Evolutionary conservation across 2,113 vertebrate genomes (phyloP).

Genomic region (Lepus europaeus): DNA sequence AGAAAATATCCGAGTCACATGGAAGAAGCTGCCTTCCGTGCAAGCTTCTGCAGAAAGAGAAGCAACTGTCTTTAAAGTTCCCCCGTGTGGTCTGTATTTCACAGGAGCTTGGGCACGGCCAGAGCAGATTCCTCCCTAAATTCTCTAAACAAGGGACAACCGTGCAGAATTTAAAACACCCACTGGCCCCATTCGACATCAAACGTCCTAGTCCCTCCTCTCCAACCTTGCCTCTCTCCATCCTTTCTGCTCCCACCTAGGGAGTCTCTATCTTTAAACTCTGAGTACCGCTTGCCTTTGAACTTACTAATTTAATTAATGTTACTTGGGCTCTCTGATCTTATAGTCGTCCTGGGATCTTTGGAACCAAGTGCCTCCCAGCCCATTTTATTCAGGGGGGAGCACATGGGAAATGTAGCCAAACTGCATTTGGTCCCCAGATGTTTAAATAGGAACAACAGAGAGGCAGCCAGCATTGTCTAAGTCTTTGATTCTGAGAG

Average conservation of each 20-base stretch:
- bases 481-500: not conserved
- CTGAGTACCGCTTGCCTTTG: conserved; percentile 27
- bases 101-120: not conserved
- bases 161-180: conserved; percentile 10
- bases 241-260: not conserved
- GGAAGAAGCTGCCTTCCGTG: conserved; percentile 30
- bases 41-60: not conserved
- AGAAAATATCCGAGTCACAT: conserved; percentile 31
- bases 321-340: not conserved
- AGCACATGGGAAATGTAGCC: not conserved
- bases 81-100: conserved; percentile 24
- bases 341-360: not conserved
- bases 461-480: not conserved
- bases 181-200: not conserved
- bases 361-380: not conserved
- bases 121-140: not conserved
- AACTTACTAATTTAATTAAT: conserved; percentile 30
- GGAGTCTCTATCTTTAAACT: not conserved
- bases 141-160: not conserved
- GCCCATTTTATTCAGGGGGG: not conserved
- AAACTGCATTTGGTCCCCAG: not conserved
- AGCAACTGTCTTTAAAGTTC: not conserved
- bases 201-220: not conserved
- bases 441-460: not conserved
- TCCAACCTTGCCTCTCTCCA: not conserved